Evolutionary conservation across 2,797 vertebrate genomes (phyloP), one percentile per base, ranked within the genome.

Genomic region (Echeneis naucrates): DNA sequence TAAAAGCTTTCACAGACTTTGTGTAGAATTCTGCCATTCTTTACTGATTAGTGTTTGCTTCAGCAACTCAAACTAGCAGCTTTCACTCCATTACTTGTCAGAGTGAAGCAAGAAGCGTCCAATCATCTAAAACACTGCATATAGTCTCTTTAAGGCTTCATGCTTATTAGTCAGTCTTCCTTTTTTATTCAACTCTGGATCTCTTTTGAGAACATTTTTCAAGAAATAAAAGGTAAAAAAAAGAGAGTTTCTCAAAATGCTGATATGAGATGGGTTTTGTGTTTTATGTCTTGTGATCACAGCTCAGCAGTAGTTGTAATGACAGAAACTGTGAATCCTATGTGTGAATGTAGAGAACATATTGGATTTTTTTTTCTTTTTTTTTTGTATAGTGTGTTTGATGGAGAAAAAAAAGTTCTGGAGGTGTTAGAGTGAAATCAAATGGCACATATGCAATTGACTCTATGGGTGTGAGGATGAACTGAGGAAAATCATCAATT

Each of bases 1-100:
- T 88, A 75, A 84, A 77, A 75, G 72, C 51, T 77, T 16, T 44
- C 62, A 33, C 32, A 55, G 56, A 70, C 70, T 87, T 74, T 79
- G 24, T 68, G 54, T 55, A 66, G 61, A 72, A 57, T 72, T 69
- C 63, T 40, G 57, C 26, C 32, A 42, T 51, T 73, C 44, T 68
- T 85, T n/a, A n/a, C 51, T 58, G 52, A 67, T 50, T 3, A 62
- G 58, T 2, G 6, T 75, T 75, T 16, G 30, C 21, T 72, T 76
- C 13, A 23, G 51, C 68, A 47, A 76, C 56, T 58, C 17, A 72
- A 51, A 70, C 69, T 37, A 57, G 24, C 52, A 52, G 61, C 56
- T 88, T 57, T 74, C 56, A 45, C 58, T 62, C 26, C 42, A 37
- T 68, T 16, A 26, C 73, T 72, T 73, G 50, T 71, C 45, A 24